A percentile compares a stretch with the other conserved stretches of the same genome.
Evolutionary conservation across 2,888 invertebrate species (phyloP).

Genomic region (Linnaemya vulpina): DNA sequence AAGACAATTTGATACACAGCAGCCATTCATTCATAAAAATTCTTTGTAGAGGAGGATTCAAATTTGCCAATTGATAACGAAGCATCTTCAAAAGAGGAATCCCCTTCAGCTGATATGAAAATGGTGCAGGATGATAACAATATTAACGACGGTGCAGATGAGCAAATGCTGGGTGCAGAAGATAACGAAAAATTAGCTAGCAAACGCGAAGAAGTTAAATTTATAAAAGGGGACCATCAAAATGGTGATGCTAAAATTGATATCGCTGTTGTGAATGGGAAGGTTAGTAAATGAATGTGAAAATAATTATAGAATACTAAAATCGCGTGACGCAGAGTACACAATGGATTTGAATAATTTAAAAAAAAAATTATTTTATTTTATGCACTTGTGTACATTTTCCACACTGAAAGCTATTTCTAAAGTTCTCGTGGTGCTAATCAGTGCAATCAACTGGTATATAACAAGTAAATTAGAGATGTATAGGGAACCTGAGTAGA

Average conservation of each 20-base stretch:
- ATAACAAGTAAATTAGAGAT: too few species aligned
- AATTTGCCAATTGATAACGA: slow-evolving; percentile 33
- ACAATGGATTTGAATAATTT: slow-evolving; percentile 33
- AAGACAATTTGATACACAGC: slow-evolving; percentile 1
- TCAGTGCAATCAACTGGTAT: too few species aligned
- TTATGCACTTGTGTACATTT: background rate
- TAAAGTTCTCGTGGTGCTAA: background rate
- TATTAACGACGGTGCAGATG: slow-evolving; percentile 87
- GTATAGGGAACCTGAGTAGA: too few species aligned
- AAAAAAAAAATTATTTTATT: background rate
- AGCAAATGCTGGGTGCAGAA: slow-evolving; percentile 86
- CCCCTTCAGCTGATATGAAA: slow-evolving; percentile 74
- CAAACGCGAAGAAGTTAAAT: slow-evolving; percentile 89
- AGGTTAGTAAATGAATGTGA: slow-evolving; percentile 80
- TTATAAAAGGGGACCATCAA: slow-evolving; percentile 88
- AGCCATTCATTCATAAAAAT: slow-evolving; percentile 55
- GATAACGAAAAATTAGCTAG: slow-evolving; percentile 85
- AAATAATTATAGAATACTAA: background rate
- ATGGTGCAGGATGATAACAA: slow-evolving; percentile 83
- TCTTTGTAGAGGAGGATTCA: slow-evolving; percentile 28
- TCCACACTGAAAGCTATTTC: background rate
- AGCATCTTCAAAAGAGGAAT: slow-evolving; percentile 29
- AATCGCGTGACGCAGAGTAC: slow-evolving; percentile 35
- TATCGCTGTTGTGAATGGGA: slow-evolving; percentile 86
- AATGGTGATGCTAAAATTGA: slow-evolving; percentile 96